These are phyloP conservation scores for Microctenopoma stevenorrisi DNA, from an alignment of 2,797 vertebrate genomes.

Conservation along the genomic window DNA sequence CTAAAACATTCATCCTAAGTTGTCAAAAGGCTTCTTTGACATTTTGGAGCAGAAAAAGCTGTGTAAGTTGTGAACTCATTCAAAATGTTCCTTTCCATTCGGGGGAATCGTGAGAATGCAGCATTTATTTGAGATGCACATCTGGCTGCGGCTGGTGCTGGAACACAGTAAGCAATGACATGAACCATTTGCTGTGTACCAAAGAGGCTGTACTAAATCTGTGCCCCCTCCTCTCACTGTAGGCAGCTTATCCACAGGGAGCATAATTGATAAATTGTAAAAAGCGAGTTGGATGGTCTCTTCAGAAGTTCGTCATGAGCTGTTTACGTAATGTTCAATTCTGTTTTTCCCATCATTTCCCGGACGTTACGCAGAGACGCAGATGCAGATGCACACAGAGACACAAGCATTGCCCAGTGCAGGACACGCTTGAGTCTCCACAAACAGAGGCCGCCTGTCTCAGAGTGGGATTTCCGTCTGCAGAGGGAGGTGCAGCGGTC, in stretches of 20 bases:
- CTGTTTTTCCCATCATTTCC: slow-evolving; percentile 83
- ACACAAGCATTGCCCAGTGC: slow-evolving; percentile 39
- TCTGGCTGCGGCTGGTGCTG: slow-evolving; percentile 24
- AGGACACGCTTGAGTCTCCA: slow-evolving; percentile 81
- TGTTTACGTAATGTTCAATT: slow-evolving; percentile 85
- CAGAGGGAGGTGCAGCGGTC: slow-evolving; percentile 48
- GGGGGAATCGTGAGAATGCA: slow-evolving; percentile 3
- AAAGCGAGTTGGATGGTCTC: slow-evolving; percentile 78
- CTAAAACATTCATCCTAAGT: too few species aligned
- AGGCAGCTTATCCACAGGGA: slow-evolving; percentile 72
- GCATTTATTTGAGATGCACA: slow-evolving; percentile 12
- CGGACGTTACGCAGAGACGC: slow-evolving; percentile 80
- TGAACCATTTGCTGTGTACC: slow-evolving; percentile 67
- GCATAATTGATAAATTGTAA: slow-evolving; percentile 82
- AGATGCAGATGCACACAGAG: slow-evolving; percentile 52
- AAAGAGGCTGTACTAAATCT: slow-evolving; percentile 61
- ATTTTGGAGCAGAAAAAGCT: neutral
- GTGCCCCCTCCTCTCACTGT: slow-evolving; percentile 47
- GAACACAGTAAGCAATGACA: slow-evolving; percentile 64
- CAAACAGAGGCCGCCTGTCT: slow-evolving; percentile 82
- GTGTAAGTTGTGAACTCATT: neutral
- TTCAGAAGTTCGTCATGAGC: slow-evolving; percentile 74
- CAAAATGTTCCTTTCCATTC: neutral
- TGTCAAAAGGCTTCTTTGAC: neutral
- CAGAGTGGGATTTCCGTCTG: slow-evolving; percentile 58